Evolutionary conservation across 2,113 vertebrate species (phyloP), one percentile per base, ranked within the genome.

Genomic region (Pomatorhinus ruficollis): DNA sequence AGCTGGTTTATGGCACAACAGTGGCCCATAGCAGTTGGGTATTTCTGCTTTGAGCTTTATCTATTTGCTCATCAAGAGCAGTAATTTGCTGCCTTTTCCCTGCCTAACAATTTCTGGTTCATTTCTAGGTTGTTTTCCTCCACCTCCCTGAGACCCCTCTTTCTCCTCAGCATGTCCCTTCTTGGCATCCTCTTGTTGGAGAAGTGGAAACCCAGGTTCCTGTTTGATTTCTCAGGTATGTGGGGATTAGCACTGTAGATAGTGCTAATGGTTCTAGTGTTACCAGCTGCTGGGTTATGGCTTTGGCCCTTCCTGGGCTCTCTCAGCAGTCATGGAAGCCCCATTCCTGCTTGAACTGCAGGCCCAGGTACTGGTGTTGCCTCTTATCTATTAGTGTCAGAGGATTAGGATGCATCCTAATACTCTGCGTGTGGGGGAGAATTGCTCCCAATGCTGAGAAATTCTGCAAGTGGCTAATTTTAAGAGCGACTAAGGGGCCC

Each of bases 121-220:
- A 69, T 84, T 96, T 89, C 16, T 97, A 99, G 99, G 99, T 96
- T 99, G 69, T 97, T 99, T 96, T 99, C 99, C 3, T 99, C 99
- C 86, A 99, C 99, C 13, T 99, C 98, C 57, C 96, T 99, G 68
- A 98, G 99, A 80, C 99, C 99, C 39, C 74, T 99, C 40, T 99
- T 99, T 96, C 97, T 99, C 35, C 90, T 99, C 80, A 98, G 99
- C 79, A 95, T 99, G 91, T 98, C 98, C 27, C 98, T 99, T 87
- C 95, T 99, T 94, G 98, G 98, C 39, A 97, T 99, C 33, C 97
- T 99, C 90, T 96, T 99, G 13, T 92, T 99, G 98, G 99, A 99
- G 85, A 98, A 98, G 93, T 99, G 99, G 99, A 99, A 99, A 98
- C 98, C 98, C 84, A 97, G 94, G 74, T 98, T 98, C 95, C 91